Evolutionary conservation across 1,140 invertebrate genomes (phyloP).

Genomic region (Fopius arisanus): DNA sequence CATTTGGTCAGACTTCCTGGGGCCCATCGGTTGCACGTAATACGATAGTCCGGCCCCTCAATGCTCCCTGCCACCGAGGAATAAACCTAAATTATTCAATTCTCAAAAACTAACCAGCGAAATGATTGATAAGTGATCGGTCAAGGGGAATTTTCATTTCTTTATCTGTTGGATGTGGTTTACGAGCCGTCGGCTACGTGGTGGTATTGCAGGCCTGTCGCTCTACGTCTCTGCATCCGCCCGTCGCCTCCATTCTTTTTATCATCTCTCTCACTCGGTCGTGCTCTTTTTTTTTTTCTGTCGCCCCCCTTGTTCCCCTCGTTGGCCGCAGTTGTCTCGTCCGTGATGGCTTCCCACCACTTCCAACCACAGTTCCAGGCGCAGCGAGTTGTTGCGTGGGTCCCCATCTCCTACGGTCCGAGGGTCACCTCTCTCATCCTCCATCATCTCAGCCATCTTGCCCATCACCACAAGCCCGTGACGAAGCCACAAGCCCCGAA

Average conservation of each 20-base stretch:
- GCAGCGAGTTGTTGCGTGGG: constrained; percentile 11
- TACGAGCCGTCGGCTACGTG: constrained; percentile 14
- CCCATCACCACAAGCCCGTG: background rate
- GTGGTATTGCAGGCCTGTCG: background rate
- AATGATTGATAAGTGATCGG: background rate
- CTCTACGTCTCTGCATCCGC: constrained; percentile 4
- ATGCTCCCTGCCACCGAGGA: too few species aligned
- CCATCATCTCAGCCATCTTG: background rate
- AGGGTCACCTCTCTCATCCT: background rate
- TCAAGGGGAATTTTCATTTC: background rate
- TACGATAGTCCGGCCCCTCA: too few species aligned
- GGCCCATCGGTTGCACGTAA: constrained; percentile 7
- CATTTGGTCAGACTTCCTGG: constrained; percentile 18
- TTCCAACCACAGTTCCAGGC: constrained; percentile 14
- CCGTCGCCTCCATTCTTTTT: background rate
- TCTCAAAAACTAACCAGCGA: background rate
- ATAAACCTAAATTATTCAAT: background rate
- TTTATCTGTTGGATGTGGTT: constrained; percentile 17
- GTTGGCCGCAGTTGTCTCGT: constrained; percentile 1
- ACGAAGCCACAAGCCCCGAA: background rate
- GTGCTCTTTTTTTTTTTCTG: constrained; percentile 6
- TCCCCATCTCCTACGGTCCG: constrained; percentile 8
- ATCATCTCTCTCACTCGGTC: background rate
- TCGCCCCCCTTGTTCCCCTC: constrained; percentile 25
- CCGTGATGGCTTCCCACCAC: constrained; percentile 17